These are phyloP conservation scores for Chorisops tibialis DNA, from an alignment of 2,888 invertebrate genomes.

Conservation along the genomic window DNA sequence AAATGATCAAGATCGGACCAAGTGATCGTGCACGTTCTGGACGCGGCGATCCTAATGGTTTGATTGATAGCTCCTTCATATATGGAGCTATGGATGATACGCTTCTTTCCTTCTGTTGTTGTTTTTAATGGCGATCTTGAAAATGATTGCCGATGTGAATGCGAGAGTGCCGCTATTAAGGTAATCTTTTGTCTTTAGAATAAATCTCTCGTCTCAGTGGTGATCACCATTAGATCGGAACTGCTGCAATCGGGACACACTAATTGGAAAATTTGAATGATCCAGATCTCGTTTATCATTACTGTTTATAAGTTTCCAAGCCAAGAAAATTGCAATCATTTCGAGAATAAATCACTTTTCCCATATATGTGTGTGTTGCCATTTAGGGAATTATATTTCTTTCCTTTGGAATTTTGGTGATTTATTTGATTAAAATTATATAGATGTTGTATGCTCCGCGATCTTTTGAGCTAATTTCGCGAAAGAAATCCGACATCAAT, in stretches of 20 bases:
- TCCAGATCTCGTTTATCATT: constrained; percentile 13
- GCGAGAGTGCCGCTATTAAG: neutral
- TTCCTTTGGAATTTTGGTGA: too few relatives aligned
- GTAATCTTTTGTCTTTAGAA: neutral
- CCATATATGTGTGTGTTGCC: too few relatives aligned
- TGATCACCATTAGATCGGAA: neutral
- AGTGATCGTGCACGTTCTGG: constrained; percentile 7
- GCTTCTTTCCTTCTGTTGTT: constrained; percentile 28
- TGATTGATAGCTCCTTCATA: constrained; percentile 30
- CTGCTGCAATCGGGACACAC: constrained; percentile 1
- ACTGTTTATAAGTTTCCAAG: constrained; percentile 1
- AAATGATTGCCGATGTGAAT: neutral
- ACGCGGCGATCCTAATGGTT: constrained; percentile 18
- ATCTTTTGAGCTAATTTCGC: constrained; percentile 19
- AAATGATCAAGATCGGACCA: constrained; percentile 26
- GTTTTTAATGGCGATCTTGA: constrained; percentile 23
- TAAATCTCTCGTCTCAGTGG: neutral
- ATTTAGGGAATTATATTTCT: too few relatives aligned
- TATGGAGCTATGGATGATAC: constrained; percentile 7
- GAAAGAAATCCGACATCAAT: constrained; percentile 23
- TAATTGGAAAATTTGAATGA: constrained; percentile 25
- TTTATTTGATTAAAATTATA: constrained; percentile 35
- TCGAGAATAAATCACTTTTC: constrained; percentile 15
- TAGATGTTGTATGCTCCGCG: constrained; percentile 28
- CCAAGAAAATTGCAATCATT: constrained; percentile 15